Conservation (phyloP, 2,888 invertebrate species). For the Mythimna albipuncta region DNA sequence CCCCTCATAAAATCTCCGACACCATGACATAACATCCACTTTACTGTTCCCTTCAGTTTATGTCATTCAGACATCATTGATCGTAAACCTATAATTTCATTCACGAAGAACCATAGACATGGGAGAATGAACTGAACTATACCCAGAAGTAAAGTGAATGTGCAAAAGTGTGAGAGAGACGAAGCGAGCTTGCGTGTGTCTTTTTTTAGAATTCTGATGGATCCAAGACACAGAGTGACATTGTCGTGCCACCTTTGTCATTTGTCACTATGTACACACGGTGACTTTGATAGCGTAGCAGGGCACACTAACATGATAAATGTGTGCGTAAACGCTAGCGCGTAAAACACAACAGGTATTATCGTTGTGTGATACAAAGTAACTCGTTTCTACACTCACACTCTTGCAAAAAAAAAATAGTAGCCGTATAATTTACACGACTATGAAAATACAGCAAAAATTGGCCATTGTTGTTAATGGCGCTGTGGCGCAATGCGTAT, state of each 20-base stretch:
- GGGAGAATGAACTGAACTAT: background rate
- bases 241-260: background rate
- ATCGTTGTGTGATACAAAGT: too few relatives aligned
- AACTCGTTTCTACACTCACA: too few relatives aligned
- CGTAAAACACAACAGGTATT: too few relatives aligned
- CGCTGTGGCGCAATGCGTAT: too few relatives aligned
- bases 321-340: too few relatives aligned
- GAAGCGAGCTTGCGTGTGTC: background rate
- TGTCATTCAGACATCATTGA: constrained; percentile 15
- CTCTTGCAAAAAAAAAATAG: too few relatives aligned
- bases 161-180: background rate
- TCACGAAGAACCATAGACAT: constrained; percentile 3
- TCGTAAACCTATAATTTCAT: constrained; percentile 35
- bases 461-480: too few relatives aligned
- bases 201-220: background rate
- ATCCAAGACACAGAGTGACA: background rate
- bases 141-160: background rate
- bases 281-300: too few relatives aligned
- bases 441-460: too few relatives aligned
- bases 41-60: constrained; percentile 12
- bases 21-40: constrained; percentile 12
- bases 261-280: too few relatives aligned
- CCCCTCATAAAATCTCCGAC: constrained; percentile 2
- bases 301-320: too few relatives aligned
- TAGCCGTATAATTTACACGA: too few relatives aligned